These are phyloP conservation scores for Perca schrenkii DNA, from an alignment of 2,113 vertebrate species.

Conservation along the genomic window DNA sequence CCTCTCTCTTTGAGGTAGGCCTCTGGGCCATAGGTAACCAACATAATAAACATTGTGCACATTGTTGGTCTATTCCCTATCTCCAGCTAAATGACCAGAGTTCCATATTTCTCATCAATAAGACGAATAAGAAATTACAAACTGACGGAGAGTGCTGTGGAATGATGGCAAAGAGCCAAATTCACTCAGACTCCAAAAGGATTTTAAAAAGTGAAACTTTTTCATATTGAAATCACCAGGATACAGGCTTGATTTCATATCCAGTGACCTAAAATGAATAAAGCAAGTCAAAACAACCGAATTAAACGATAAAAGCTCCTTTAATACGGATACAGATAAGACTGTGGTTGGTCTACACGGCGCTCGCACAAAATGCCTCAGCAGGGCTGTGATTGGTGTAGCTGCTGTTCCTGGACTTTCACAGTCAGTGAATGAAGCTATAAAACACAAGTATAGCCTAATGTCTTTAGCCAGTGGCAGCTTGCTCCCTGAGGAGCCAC, in stretches of 20 bases:
- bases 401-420: constrained; percentile 52
- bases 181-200: not conserved
- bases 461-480: constrained; percentile 62
- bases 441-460: constrained; percentile 51
- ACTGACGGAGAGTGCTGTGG: constrained; percentile 15
- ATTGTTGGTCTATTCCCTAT: constrained; percentile 54
- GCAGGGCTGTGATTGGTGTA: constrained; percentile 48
- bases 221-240: not conserved
- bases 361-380: constrained; percentile 47
- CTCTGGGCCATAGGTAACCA: constrained; percentile 76
- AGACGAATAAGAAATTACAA: constrained; percentile 11
- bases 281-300: constrained; percentile 35
- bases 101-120: constrained; percentile 52
- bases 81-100: constrained; percentile 52
- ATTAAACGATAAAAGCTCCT: constrained; percentile 35
- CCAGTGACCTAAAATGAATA: constrained; percentile 16
- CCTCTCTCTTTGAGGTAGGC: constrained; percentile 77
- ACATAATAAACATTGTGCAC: constrained; percentile 71
- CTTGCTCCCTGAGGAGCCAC: constrained; percentile 61
- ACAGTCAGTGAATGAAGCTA: constrained; percentile 43
- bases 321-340: constrained; percentile 45
- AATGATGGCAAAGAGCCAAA: not conserved
- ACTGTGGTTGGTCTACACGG: constrained; percentile 21
- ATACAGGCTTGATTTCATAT: constrained; percentile 15
- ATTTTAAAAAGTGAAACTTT: constrained; percentile 24